Conservation (phyloP, 2,888 invertebrate species). For the Ornithoptera alexandrae region DNA sequence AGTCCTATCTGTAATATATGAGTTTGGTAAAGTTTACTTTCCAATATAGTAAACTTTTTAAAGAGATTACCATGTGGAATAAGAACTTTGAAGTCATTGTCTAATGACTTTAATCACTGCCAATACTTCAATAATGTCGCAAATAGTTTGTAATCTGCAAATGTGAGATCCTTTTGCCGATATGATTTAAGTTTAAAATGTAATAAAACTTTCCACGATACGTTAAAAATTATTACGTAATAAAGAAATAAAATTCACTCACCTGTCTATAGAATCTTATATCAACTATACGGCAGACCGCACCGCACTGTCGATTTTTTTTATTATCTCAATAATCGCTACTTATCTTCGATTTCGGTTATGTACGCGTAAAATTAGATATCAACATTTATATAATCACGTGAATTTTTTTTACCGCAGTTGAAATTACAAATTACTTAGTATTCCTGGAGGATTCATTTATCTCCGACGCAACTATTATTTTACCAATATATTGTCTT, state of each 20-base stretch:
- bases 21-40: too few species aligned
- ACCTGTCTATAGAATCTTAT: constrained; percentile 11
- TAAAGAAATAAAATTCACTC: constrained; percentile 12
- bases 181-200: not conserved
- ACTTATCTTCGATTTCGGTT: constrained; percentile 22
- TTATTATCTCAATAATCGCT: constrained; percentile 21
- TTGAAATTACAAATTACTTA: too few species aligned
- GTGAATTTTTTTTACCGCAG: constrained; percentile 8
- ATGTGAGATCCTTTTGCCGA: not conserved
- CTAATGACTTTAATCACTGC: not conserved
- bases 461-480: too few species aligned
- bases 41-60: too few species aligned
- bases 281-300: constrained; percentile 20
- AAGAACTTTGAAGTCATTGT: not conserved
- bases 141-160: too few species aligned
- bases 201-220: not conserved
- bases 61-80: not conserved
- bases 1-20: too few species aligned
- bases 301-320: constrained; percentile 24
- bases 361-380: constrained; percentile 14
- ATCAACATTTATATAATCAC: constrained; percentile 25
- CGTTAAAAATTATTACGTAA: constrained; percentile 13
- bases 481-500: too few species aligned
- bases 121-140: too few species aligned
- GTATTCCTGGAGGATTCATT: too few species aligned